Conservation (phyloP, 2,113 vertebrate genomes). For the Neoarius graeffei region DNA sequence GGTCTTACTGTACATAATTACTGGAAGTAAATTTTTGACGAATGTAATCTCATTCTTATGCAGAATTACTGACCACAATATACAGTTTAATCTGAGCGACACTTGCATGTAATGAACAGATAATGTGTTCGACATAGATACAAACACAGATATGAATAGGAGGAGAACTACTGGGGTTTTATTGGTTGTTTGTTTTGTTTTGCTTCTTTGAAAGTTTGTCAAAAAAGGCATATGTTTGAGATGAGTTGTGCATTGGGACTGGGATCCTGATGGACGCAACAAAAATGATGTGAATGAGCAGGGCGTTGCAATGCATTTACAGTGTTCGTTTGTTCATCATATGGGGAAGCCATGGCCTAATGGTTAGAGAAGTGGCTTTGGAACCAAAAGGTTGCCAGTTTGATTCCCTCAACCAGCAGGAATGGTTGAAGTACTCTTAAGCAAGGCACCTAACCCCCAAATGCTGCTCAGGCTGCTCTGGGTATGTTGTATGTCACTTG, state of each 20-base stretch:
- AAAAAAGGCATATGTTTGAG: neutral
- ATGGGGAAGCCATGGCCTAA: no score
- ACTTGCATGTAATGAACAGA: neutral
- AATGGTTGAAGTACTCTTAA: no score
- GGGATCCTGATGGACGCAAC: neutral
- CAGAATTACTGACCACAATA: neutral
- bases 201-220: neutral
- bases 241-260: neutral
- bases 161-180: neutral
- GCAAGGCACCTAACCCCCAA: no score
- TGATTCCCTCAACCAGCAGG: no score
- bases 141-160: neutral
- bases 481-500: no score
- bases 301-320: neutral
- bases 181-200: neutral
- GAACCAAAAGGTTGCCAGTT: no score
- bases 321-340: neutral
- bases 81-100: neutral
- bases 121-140: neutral
- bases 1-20: slow-evolving; percentile 50
- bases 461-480: no score
- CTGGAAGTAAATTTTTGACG: slow-evolving; percentile 60
- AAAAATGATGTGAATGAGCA: neutral
- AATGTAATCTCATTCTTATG: slow-evolving; percentile 49
- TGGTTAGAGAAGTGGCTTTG: no score